Percentiles rank a stretch among this genome's conserved stretches.
These are phyloP conservation scores for Dicrostonyx torquatus DNA, from an alignment of 2,797 vertebrate genomes.

Conservation along the genomic window DNA sequence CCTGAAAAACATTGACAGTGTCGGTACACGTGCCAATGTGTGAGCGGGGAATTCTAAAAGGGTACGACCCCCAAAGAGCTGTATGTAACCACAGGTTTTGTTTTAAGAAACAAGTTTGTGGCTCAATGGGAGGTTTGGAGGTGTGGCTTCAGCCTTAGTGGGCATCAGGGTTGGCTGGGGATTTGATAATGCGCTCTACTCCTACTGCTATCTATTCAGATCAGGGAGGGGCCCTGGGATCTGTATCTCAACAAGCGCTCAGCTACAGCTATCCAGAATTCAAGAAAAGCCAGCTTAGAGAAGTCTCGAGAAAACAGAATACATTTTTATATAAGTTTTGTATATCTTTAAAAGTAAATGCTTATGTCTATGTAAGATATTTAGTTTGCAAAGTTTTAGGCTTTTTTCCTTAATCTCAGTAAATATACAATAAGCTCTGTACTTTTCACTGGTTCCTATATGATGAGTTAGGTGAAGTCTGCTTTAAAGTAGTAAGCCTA, in stretches of 20 bases:
- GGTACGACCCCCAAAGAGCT: background rate
- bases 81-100: background rate
- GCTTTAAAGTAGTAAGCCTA: background rate
- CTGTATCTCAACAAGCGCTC: background rate
- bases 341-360: background rate
- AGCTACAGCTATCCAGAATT: background rate
- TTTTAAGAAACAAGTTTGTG: background rate
- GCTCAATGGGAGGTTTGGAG: background rate
- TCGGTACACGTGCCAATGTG: background rate
- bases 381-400: constrained; percentile 11
- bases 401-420: constrained; percentile 16
- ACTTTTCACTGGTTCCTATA: background rate
- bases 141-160: background rate
- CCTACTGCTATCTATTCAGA: background rate
- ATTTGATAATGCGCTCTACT: too few relatives aligned
- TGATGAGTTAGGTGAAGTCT: background rate
- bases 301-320: background rate
- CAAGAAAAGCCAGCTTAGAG: background rate
- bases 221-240: background rate
- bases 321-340: background rate
- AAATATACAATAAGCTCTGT: background rate
- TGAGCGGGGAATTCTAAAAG: background rate
- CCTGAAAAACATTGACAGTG: background rate
- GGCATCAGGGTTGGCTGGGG: background rate
- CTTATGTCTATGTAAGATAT: background rate